phyloP scores from a whole-genome alignment of 2,888 invertebrate genomes.

The Fabriciana adippe region DNA sequence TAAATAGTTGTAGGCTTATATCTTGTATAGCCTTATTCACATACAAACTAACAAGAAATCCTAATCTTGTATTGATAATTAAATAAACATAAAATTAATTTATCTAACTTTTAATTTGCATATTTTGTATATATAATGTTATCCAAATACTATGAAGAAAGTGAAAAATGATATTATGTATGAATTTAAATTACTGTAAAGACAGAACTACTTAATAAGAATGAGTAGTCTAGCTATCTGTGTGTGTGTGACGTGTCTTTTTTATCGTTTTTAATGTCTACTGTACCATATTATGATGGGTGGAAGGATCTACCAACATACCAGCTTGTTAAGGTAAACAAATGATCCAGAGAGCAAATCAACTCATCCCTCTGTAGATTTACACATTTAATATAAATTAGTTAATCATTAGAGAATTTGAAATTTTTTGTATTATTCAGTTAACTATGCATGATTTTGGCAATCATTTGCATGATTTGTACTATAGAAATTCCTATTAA shows the following conservation, averaged over 20 bases:
- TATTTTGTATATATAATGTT: neutral
- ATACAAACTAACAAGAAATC: too few species aligned
- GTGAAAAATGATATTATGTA: constrained; percentile 25
- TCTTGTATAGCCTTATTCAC: too few species aligned
- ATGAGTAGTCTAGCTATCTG: constrained; percentile 66
- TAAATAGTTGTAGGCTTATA: too few species aligned
- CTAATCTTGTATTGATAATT: too few species aligned
- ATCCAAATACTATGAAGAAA: neutral
- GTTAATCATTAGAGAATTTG: constrained; percentile 17
- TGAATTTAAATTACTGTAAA: constrained; percentile 5
- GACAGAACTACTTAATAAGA: constrained; percentile 13
- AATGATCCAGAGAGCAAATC: constrained; percentile 63
- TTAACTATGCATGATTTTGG: constrained; percentile 26
- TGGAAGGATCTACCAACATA: constrained; percentile 86
- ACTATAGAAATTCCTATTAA: constrained; percentile 41
- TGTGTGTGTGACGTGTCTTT: constrained; percentile 80
- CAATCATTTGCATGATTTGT: constrained; percentile 45
- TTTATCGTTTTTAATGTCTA: constrained; percentile 79
- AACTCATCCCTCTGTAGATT: constrained; percentile 72
- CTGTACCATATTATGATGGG: constrained; percentile 78
- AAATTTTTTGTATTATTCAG: neutral
- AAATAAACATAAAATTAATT: constrained; percentile 7
- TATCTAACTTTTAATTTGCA: constrained; percentile 17
- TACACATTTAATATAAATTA: constrained; percentile 61
- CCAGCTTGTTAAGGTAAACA: constrained; percentile 85